These are phyloP conservation scores for Philopedon plagiatum DNA, from an alignment of 2,888 invertebrate genomes.

Conservation along the genomic window DNA sequence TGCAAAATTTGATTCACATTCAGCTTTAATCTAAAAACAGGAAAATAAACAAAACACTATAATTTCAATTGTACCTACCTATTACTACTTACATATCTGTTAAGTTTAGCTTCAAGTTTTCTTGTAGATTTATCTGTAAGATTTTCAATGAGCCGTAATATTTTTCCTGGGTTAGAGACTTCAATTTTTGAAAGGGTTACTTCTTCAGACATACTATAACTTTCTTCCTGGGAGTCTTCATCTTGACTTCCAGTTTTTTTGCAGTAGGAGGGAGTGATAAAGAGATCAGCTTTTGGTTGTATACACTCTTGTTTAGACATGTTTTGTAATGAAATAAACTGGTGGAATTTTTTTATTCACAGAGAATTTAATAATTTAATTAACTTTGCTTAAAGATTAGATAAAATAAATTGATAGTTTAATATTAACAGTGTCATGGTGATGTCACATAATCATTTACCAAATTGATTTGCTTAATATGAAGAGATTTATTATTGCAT, in stretches of 20 bases:
- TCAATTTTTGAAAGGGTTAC: constrained; percentile 64
- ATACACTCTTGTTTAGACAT: constrained; percentile 49
- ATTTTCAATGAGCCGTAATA: constrained; percentile 72
- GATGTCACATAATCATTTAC: constrained; percentile 58
- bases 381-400: constrained; percentile 52
- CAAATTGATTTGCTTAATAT: constrained; percentile 58
- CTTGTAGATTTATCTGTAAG: constrained; percentile 70
- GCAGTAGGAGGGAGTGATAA: constrained; percentile 59
- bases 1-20: constrained; percentile 71
- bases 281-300: constrained; percentile 57
- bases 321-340: constrained; percentile 25
- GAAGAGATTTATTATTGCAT: constrained; percentile 55
- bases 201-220: constrained; percentile 46
- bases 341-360: constrained; percentile 51
- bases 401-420: constrained; percentile 55
- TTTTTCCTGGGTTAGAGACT: constrained; percentile 73
- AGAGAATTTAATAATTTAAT: constrained; percentile 54
- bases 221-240: constrained; percentile 8
- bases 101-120: constrained; percentile 74
- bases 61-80: not conserved
- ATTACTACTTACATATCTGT: constrained; percentile 72
- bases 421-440: constrained; percentile 59
- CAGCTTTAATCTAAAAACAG: constrained; percentile 63
- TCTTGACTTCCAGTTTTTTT: constrained; percentile 49
- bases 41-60: not conserved